A percentile compares a stretch with the other conserved stretches of the same genome.
These are phyloP conservation scores for Hermetia illucens DNA, from an alignment of 1,140 invertebrate genomes.

Conservation along the genomic window DNA sequence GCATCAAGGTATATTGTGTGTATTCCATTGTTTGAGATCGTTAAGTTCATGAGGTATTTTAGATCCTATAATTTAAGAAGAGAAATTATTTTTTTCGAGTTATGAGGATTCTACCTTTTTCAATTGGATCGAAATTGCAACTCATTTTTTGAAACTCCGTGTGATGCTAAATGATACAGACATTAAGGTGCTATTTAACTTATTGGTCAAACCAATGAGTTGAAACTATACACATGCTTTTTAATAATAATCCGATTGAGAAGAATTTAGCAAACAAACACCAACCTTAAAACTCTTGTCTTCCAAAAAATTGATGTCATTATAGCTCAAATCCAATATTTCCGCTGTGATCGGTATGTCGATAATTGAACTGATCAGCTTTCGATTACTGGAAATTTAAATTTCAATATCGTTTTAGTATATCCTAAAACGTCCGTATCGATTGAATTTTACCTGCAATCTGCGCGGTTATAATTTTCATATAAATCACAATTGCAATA, in stretches of 20 bases:
- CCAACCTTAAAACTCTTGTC: conserved; percentile 21
- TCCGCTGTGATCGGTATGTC: conserved; percentile 22
- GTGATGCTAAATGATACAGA: neutral
- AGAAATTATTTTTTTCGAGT: neutral
- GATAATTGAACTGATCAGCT: conserved; percentile 23
- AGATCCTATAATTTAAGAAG: conserved; percentile 12
- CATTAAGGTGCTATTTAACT: neutral
- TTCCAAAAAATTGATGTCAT: conserved; percentile 26
- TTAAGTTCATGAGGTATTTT: conserved; percentile 16
- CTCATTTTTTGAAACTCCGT: neutral
- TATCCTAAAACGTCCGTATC: neutral
- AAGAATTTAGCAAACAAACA: neutral
- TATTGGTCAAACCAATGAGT: neutral
- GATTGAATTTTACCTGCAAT: conserved; percentile 19
- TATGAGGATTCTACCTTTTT: neutral
- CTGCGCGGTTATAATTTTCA: conserved; percentile 19
- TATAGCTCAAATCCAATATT: conserved; percentile 23
- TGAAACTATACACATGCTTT: neutral
- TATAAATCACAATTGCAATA: conserved; percentile 22
- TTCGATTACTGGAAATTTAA: conserved; percentile 15
- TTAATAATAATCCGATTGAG: neutral
- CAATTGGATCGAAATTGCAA: neutral
- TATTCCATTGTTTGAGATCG: conserved; percentile 21
- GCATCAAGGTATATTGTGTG: conserved; percentile 19
- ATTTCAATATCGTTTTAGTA: conserved; percentile 1